phyloP scores from a whole-genome alignment of 2,797 vertebrate species.

The Hydrocynus forskahlii region DNA sequence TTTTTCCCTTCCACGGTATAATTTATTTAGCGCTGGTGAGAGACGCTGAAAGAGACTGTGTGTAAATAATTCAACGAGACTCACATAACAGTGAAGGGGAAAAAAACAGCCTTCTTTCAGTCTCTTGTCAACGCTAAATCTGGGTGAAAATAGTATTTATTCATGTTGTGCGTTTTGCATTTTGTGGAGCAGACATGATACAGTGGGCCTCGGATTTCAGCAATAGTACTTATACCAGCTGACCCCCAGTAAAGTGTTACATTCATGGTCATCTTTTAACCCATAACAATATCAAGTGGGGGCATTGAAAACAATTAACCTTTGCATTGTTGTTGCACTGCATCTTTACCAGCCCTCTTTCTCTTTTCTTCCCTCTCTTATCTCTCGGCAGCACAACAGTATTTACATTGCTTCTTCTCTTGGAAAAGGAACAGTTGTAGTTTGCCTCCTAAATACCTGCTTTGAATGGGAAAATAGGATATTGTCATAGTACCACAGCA shows the following conservation, averaged over 20 bases:
- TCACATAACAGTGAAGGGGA: conserved; percentile 71
- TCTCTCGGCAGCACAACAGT: not conserved
- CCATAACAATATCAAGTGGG: not conserved
- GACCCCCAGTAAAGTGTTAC: not conserved
- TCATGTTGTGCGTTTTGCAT: not conserved
- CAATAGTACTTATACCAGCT: not conserved
- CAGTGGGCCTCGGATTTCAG: not conserved
- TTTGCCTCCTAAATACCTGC: not conserved
- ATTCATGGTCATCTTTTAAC: not conserved
- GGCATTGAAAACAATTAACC: not conserved
- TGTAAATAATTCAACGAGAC: conserved; percentile 90
- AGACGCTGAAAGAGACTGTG: conserved; percentile 65
- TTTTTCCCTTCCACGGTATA: conserved; percentile 43
- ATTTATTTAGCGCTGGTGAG: conserved; percentile 77
- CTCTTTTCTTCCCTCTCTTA: not conserved
- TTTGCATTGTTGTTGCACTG: not conserved
- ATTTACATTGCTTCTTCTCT: no score
- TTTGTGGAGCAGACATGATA: not conserved
- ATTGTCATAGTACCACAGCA: not conserved
- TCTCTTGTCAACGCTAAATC: conserved; percentile 33
- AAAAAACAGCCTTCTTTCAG: conserved; percentile 39
- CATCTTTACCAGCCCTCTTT: not conserved
- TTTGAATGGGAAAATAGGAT: no score
- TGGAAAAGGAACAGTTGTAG: not conserved
- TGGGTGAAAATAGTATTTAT: conserved; percentile 20